Evolutionary conservation across 2,113 vertebrate species (phyloP), one percentile per base, ranked within the genome.

Genomic region (Empidonax traillii): DNA sequence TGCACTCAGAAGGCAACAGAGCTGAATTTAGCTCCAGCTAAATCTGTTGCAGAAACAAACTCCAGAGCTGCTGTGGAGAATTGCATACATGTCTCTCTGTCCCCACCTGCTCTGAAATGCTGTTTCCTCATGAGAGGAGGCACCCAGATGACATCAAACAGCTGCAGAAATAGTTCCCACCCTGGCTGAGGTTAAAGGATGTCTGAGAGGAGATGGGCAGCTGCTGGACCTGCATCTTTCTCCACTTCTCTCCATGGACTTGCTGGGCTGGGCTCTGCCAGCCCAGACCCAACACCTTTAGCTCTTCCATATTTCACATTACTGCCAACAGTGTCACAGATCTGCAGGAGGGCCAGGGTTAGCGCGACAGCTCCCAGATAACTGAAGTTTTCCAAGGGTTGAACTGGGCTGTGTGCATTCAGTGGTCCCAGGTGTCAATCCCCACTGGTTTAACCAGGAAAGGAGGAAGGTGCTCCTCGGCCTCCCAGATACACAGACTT

Each of bases 171-270:
- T 52, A 63, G 19, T 12, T 71, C 59, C 37, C 13, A 39, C 14
- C 10, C 8, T 14, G 39, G 55, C 55, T 85, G 59, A 24, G 3
- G 21, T 51, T 74, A 35, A 59, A 78, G 81, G 14, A 16, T 69
- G 49, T 39, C 63, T 56, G 19, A 33, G 58, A n/a, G 33, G 33
- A 63, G 25, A 27, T 2, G 10, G 13, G 55, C 52, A 83, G 53
- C 69, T 84, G 30, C 43, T 47, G 52, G 43, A 43, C 12, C 0
- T 15, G 14, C 8, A 31, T 33, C 18, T 81, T 69, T 58, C 55
- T 73, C 39, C 3, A 1, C 43, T 55, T 8, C 20, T 31, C 9
- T 75, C 41, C 1, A 0, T 1, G 2, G 41, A 55, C 20, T 35
- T 87, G 24, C 55, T 84, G 77, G 37, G 30, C 17, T 78, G 73